Conservation (phyloP, 2,888 invertebrate genomes). For the Selenia dentaria region DNA sequence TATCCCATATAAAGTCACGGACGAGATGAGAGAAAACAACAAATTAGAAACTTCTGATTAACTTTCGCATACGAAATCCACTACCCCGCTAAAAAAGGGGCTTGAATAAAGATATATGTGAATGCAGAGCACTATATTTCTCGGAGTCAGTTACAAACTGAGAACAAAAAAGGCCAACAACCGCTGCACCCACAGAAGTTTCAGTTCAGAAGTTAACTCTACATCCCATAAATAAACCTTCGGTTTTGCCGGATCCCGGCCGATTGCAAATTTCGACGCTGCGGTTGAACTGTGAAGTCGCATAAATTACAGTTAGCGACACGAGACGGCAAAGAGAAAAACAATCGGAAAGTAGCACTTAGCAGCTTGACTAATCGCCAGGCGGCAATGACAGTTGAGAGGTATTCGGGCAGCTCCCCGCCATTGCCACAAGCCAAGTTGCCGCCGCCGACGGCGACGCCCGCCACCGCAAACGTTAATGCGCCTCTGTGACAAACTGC, state of each 20-base stretch:
- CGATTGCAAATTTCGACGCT: constrained; percentile 79
- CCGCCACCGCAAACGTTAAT: constrained; percentile 53
- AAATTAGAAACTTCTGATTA: constrained; percentile 38
- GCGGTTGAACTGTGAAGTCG: constrained; percentile 78
- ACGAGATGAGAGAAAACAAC: constrained; percentile 26
- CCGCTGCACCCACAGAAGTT: constrained; percentile 74
- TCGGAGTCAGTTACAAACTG: constrained; percentile 53
- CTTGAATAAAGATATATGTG: constrained; percentile 53
- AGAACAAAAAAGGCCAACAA: constrained; percentile 66
- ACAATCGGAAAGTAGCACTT: constrained; percentile 81
- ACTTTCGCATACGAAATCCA: constrained; percentile 40
- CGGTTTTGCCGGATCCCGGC: constrained; percentile 77
- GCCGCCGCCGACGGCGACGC: constrained; percentile 14
- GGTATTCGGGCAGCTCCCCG: constrained; percentile 54
- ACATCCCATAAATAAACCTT: constrained; percentile 81
- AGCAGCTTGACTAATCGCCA: constrained; percentile 80
- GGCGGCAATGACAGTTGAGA: constrained; percentile 72
- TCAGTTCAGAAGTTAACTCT: constrained; percentile 74
- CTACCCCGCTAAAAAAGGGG: constrained; percentile 37
- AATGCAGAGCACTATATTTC: constrained; percentile 55
- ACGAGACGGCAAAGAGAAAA: constrained; percentile 70
- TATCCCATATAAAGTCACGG: too few species aligned
- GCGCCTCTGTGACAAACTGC: constrained; percentile 58
- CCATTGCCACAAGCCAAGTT: constrained; percentile 63
- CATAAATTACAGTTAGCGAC: constrained; percentile 80